Conservation (phyloP, 2,888 invertebrate species). For the Dromius quadrimaculatus region DNA sequence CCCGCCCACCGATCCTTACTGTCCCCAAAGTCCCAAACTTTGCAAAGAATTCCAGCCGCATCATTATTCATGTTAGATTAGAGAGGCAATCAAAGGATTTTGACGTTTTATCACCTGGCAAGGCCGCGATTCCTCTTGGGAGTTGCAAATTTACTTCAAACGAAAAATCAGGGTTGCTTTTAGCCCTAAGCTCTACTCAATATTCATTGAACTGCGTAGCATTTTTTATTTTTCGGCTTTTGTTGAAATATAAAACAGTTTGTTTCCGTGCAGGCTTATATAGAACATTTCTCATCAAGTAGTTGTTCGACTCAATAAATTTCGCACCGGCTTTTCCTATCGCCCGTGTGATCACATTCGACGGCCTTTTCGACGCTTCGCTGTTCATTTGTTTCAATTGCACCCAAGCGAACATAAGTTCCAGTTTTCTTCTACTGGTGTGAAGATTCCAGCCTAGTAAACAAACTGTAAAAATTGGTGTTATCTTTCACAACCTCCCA, state of each 20-base stretch:
- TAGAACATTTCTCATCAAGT: conserved; percentile 13
- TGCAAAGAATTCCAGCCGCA: conserved; percentile 7
- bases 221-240: conserved; percentile 34
- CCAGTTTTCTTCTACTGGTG: neutral
- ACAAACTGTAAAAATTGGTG: conserved; percentile 18
- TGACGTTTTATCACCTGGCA: conserved; percentile 37
- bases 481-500: conserved; percentile 2
- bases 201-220: conserved; percentile 46
- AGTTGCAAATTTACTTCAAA: conserved; percentile 30
- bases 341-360: conserved; percentile 15
- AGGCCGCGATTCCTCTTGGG: neutral
- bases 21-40: neutral
- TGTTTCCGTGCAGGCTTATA: neutral
- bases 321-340: conserved; percentile 14
- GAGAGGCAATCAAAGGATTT: conserved; percentile 15
- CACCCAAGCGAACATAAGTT: neutral
- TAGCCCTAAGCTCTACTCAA: conserved; percentile 38
- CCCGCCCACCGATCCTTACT: neutral
- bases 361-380: conserved; percentile 16
- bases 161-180: conserved; percentile 35
- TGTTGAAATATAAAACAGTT: conserved; percentile 35
- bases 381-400: conserved; percentile 24
- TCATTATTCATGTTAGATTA: conserved; percentile 37
- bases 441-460: conserved; percentile 13
- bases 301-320: conserved; percentile 13